These are phyloP conservation scores for Autographa pulchrina DNA, from an alignment of 2,888 invertebrate genomes.

Conservation along the genomic window DNA sequence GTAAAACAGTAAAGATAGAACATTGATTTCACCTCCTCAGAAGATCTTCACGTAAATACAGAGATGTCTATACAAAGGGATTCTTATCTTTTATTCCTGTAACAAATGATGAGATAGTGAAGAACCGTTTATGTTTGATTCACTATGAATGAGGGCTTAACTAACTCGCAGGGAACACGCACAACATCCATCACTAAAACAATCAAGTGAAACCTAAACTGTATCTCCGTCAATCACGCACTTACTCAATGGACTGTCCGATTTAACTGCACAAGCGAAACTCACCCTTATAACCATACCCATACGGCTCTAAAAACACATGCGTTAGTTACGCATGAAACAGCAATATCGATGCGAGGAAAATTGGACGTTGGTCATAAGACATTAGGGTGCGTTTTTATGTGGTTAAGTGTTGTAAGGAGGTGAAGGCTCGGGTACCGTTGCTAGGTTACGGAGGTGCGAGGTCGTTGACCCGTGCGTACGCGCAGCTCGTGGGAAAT, in stretches of 20 bases:
- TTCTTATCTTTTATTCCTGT: conserved; percentile 11
- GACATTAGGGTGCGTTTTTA: conserved; percentile 27
- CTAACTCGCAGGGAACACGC: conserved; percentile 28
- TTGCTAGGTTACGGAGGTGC: conserved; percentile 75
- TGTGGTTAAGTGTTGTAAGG: conserved; percentile 50
- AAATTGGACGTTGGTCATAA: conserved; percentile 31
- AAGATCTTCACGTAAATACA: not conserved
- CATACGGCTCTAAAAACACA: conserved; percentile 6
- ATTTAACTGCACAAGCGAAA: conserved; percentile 18
- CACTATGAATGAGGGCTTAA: conserved; percentile 43
- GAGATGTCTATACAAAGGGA: not conserved
- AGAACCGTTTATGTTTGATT: conserved; percentile 5
- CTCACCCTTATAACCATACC: not conserved
- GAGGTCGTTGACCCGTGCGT: conserved; percentile 75
- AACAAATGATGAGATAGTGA: conserved; percentile 11
- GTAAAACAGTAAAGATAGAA: too few relatives aligned
- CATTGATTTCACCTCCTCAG: not conserved
- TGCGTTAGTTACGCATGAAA: conserved; percentile 44
- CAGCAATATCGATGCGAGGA: conserved; percentile 17
- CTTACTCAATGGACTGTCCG: conserved; percentile 52
- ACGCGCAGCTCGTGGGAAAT: conserved; percentile 67
- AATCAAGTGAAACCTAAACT: conserved; percentile 56
- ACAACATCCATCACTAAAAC: conserved; percentile 53
- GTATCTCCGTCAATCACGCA: conserved; percentile 59
- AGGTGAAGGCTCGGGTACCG: conserved; percentile 76